Evolutionary conservation across 2,888 invertebrate genomes (phyloP).

Genomic region (Aspidiotus rigidus): DNA sequence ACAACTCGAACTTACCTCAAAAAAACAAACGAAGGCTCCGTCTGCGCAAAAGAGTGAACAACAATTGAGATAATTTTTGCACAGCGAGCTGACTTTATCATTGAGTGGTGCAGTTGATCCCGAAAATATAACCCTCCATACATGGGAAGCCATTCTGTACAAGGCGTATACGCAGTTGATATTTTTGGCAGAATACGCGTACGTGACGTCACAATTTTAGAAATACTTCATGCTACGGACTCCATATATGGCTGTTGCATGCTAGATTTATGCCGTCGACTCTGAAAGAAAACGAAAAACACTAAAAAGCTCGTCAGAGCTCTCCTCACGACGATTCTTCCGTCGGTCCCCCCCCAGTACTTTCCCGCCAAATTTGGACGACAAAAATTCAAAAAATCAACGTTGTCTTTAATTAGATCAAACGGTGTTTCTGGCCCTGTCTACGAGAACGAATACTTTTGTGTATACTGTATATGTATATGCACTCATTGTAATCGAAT

Average conservation of each 20-base stretch:
- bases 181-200: slow-evolving; percentile 19
- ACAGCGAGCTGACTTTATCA: slow-evolving; percentile 28
- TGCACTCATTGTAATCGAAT: no score
- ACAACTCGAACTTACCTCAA: slow-evolving; percentile 18
- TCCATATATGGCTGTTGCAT: slow-evolving; percentile 29
- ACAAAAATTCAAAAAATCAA: neutral
- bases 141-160: slow-evolving; percentile 36
- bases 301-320: slow-evolving; percentile 3
- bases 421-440: no score
- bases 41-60: slow-evolving; percentile 23
- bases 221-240: slow-evolving; percentile 10
- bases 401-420: no score
- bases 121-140: slow-evolving; percentile 38
- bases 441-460: no score
- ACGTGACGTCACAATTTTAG: slow-evolving; percentile 23
- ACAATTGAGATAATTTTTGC: slow-evolving; percentile 22
- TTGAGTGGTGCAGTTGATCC: slow-evolving; percentile 34
- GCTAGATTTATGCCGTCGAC: neutral
- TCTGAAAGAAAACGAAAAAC: slow-evolving; percentile 3
- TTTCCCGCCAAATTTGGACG: slow-evolving; percentile 11
- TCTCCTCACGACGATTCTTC: neutral
- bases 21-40: slow-evolving; percentile 16
- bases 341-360: neutral
- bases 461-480: no score
- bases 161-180: slow-evolving; percentile 19